Evolutionary conservation across 2,888 invertebrate species (phyloP).

Genomic region (Netelia melanura): DNA sequence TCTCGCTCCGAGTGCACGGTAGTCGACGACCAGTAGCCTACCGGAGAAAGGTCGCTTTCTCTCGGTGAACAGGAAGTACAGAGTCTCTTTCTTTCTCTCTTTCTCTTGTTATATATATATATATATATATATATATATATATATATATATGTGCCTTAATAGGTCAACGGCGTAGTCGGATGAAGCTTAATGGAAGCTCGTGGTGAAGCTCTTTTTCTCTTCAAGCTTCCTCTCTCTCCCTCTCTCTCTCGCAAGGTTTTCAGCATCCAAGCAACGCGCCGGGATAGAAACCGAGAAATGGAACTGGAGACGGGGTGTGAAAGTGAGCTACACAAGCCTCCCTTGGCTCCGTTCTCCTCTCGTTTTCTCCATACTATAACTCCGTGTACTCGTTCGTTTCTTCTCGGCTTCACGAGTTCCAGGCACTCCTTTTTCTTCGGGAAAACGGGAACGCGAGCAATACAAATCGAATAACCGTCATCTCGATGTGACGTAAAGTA

Average conservation of each 20-base stretch:
- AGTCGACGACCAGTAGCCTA: slow-evolving; percentile 40
- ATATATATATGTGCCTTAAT: slow-evolving; percentile 57
- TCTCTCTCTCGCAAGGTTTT: slow-evolving; percentile 18
- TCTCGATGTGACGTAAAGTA: slow-evolving; percentile 65
- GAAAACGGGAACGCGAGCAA: slow-evolving; percentile 55
- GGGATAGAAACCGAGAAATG: slow-evolving; percentile 49
- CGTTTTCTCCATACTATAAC: slow-evolving; percentile 13
- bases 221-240: slow-evolving; percentile 37
- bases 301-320: slow-evolving; percentile 49
- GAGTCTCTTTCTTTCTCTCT: slow-evolving; percentile 31
- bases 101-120: slow-evolving; percentile 19
- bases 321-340: slow-evolving; percentile 22
- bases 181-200: slow-evolving; percentile 73
- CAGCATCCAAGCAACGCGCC: slow-evolving; percentile 39
- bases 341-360: slow-evolving; percentile 9
- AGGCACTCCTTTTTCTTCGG: slow-evolving; percentile 48
- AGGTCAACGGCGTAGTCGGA: slow-evolving; percentile 70
- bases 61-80: slow-evolving; percentile 52
- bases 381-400: slow-evolving; percentile 40
- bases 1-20: slow-evolving; percentile 38
- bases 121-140: not conserved
- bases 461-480: slow-evolving; percentile 71
- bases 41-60: slow-evolving; percentile 45
- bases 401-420: slow-evolving; percentile 48
- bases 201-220: slow-evolving; percentile 65